Evolutionary conservation across 2,888 invertebrate genomes (phyloP), one percentile per base, ranked within the genome.

Genomic region (Hirtodrosophila duncani): DNA sequence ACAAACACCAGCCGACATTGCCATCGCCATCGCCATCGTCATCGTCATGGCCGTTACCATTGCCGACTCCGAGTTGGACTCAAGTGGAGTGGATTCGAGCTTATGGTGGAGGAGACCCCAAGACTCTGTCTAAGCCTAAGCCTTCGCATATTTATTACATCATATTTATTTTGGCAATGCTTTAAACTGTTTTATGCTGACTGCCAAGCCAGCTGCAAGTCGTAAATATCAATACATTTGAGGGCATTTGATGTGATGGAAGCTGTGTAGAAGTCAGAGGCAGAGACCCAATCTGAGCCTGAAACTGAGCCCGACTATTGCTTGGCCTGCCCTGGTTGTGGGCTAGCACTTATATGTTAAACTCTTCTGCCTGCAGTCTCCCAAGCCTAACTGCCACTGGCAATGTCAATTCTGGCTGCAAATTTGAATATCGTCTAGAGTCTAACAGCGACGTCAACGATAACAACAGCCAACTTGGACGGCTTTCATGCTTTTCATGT

Each of bases 401-500:
- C 62, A 36, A 50, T 68, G 53, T 65, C 65, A 65, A 69, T 69
- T 59, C 68, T 67, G 64, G 49, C 51, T 58, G 68, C 29, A 59
- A 49, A 71, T 67, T 67, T 67, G 67, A 67, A 67, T 71, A 71
- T 55, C n/a, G 30, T 41, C 14, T 10, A n/a, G 27, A 37, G 24
- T 26, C 1, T 11, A 5, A 10, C 3, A 10, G 10, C 26, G n/a
- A n/a, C n/a, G n/a, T n/a, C n/a, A n/a, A n/a, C n/a, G n/a, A n/a
- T n/a, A n/a, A n/a, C n/a, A n/a, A n/a, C n/a, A n/a, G n/a, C n/a
- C n/a, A n/a, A 31, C 10, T 8, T 31, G 18, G 58, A 46, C 48
- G 60, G 48, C 72, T 71, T 77, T 80, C 70, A 67, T 80, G 70
- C 64, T 80, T 71, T 80, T 67, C 81, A 71, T 80, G 70, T 80